Conservation (phyloP, 2,113 vertebrate genomes). For the Phodopus roborovskii region DNA sequence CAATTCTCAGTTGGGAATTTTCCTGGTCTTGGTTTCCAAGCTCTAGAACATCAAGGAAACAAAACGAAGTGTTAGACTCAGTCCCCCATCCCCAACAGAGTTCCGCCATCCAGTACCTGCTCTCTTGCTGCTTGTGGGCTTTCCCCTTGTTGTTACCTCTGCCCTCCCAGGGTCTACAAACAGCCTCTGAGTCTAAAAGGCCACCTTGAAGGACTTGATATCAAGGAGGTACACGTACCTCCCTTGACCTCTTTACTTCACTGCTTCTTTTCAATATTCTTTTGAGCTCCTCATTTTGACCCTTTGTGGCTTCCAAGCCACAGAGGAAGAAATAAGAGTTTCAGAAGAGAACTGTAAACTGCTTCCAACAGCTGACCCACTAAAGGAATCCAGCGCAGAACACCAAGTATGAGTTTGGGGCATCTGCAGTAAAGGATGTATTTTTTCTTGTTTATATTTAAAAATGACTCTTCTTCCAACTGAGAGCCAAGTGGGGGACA, state of each 20-base stretch:
- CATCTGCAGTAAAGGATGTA: neutral
- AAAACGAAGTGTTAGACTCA: neutral
- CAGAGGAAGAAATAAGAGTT: neutral
- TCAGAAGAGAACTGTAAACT: neutral
- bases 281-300: neutral
- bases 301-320: neutral
- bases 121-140: too few relatives aligned
- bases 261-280: neutral
- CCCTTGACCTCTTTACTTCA: neutral
- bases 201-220: neutral
- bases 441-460: neutral
- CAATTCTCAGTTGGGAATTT: constrained; percentile 41
- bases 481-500: neutral
- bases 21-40: neutral
- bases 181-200: neutral
- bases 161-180: too few relatives aligned
- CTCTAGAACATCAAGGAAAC: constrained; percentile 26
- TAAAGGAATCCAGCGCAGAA: neutral
- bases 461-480: neutral
- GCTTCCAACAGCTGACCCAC: neutral
- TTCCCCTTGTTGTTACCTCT: accelerated
- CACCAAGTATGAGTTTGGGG: neutral
- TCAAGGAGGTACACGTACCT: neutral
- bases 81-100: neutral
- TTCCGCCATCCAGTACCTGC: accelerated